phyloP scores from a whole-genome alignment of 2,113 vertebrate genomes.

The Pygoscelis antarcticus region DNA sequence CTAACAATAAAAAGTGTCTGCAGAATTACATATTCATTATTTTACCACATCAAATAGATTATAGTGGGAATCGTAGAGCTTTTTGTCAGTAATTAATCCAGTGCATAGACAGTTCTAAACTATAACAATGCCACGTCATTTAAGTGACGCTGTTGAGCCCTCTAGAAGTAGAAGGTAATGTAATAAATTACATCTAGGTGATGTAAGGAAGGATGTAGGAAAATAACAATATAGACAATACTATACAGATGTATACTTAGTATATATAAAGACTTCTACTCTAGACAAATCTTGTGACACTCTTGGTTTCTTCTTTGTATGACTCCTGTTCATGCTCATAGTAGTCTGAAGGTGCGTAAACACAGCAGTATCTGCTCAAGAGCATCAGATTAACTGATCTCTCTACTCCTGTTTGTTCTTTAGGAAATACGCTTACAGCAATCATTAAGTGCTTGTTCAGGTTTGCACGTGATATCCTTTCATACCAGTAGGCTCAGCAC shows the following conservation, averaged over 20 bases:
- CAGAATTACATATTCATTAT: conserved; percentile 4
- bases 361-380: not conserved
- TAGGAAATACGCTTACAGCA: not conserved
- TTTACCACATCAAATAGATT: not conserved
- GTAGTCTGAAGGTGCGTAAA: not conserved
- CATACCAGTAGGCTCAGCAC: not conserved
- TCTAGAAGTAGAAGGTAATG: not conserved
- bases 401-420: not conserved
- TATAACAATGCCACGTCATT: not conserved
- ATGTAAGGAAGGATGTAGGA: not conserved
- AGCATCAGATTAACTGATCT: not conserved
- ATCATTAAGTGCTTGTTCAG: not conserved
- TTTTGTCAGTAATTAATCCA: not conserved
- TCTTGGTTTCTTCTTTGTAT: not conserved
- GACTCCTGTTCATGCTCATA: not conserved
- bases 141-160: not conserved
- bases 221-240: not conserved
- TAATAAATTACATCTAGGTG: not conserved
- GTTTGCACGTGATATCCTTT: not conserved
- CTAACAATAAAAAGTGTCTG: not conserved
- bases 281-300: not conserved
- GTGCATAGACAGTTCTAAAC: not conserved
- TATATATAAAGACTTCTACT: not conserved
- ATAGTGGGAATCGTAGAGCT: not conserved
- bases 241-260: not conserved